Conservation (phyloP, 2,888 invertebrate species). For the Autographa pulchrina region DNA sequence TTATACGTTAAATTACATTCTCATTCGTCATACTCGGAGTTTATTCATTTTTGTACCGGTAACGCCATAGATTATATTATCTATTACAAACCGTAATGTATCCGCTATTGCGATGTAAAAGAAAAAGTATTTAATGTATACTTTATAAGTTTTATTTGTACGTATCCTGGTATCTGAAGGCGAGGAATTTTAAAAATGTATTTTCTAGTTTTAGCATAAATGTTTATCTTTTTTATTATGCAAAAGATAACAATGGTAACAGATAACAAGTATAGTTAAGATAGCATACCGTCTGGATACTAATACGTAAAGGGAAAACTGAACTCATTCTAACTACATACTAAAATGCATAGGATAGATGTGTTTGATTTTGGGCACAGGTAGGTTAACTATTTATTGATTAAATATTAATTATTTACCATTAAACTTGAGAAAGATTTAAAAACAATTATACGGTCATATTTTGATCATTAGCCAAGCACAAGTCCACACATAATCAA, state of each 20-base stretch:
- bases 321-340: neutral
- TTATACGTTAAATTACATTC: neutral
- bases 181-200: neutral
- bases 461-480: too few relatives aligned
- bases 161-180: neutral
- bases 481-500: too few relatives aligned
- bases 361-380: too few relatives aligned
- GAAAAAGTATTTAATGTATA: neutral
- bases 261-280: constrained; percentile 18
- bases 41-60: neutral
- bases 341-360: too few relatives aligned
- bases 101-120: neutral
- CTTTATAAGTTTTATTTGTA: neutral
- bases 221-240: constrained; percentile 26
- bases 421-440: too few relatives aligned
- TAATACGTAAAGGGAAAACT: neutral
- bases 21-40: neutral
- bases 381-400: too few relatives aligned
- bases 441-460: too few relatives aligned
- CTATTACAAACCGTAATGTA: neutral
- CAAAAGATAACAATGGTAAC: constrained; percentile 31
- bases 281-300: constrained; percentile 2
- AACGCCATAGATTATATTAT: neutral
- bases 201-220: constrained; percentile 11
- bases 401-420: too few relatives aligned